These are phyloP conservation scores for Drosophila suzukii DNA, from an alignment of 1,140 invertebrate species.

Conservation along the genomic window DNA sequence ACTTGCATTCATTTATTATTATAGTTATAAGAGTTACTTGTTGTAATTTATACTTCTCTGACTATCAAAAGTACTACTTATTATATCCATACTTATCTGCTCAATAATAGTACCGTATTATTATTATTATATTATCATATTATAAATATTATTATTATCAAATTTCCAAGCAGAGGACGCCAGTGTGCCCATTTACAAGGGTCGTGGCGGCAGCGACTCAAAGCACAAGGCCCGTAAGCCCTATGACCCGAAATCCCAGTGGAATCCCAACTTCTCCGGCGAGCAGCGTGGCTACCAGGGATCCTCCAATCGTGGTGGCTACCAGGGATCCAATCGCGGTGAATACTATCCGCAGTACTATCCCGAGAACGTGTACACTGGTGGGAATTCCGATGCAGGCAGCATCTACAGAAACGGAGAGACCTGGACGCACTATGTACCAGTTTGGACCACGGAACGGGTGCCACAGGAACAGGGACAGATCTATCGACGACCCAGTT, in stretches of 20 bases:
- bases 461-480: conserved; percentile 61
- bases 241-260: conserved; percentile 73
- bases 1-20: too few species aligned
- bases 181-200: conserved; percentile 82
- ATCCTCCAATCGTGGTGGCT: conserved; percentile 20
- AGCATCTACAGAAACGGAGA: conserved; percentile 62
- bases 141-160: neutral
- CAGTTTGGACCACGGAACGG: conserved; percentile 81
- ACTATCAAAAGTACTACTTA: too few species aligned
- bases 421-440: conserved; percentile 78
- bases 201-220: conserved; percentile 59
- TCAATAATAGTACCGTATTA: too few species aligned
- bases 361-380: conserved; percentile 61
- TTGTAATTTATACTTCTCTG: too few species aligned
- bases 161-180: conserved; percentile 64
- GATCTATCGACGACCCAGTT: conserved; percentile 60
- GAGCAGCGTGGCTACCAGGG: conserved; percentile 59
- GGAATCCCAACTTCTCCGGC: conserved; percentile 73
- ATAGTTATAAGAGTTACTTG: too few species aligned
- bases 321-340: conserved; percentile 25
- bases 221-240: conserved; percentile 64
- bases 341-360: conserved; percentile 69
- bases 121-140: too few species aligned
- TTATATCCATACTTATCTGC: too few species aligned
- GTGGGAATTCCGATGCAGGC: conserved; percentile 35